Percentiles rank a stretch among this genome's conserved stretches.
Conservation (phyloP, 2,888 invertebrate genomes). For the Tricholauxania praeusta region DNA sequence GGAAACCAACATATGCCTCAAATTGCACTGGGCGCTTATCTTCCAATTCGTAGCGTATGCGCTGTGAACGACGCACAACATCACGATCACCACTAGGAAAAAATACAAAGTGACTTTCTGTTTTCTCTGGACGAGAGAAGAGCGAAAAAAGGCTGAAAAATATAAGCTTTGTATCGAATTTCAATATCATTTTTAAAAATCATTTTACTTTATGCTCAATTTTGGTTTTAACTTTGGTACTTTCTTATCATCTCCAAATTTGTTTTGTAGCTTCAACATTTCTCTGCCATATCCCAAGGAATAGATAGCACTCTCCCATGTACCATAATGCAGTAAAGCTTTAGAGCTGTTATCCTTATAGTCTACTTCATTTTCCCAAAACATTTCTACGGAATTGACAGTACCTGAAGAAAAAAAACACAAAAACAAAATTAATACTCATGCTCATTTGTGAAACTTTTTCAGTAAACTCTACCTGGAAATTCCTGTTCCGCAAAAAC, state of each 20-base stretch:
- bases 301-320: slow-evolving; percentile 45
- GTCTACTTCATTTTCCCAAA: slow-evolving; percentile 40
- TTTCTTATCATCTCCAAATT: slow-evolving; percentile 32
- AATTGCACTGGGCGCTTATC: slow-evolving; percentile 81
- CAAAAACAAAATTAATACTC: background rate
- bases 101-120: slow-evolving; percentile 67
- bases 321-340: slow-evolving; percentile 42
- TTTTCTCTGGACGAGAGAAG: background rate
- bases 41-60: slow-evolving; percentile 74
- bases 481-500: slow-evolving; percentile 44
- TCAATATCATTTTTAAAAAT: background rate
- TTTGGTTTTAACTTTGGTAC: slow-evolving; percentile 40
- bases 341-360: slow-evolving; percentile 41
- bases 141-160: background rate
- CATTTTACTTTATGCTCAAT: slow-evolving; percentile 38
- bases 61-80: slow-evolving; percentile 81
- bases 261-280: slow-evolving; percentile 26
- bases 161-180: background rate
- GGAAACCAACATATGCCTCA: slow-evolving; percentile 75
- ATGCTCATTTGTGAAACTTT: background rate
- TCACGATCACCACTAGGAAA: slow-evolving; percentile 85
- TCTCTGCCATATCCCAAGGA: slow-evolving; percentile 39
- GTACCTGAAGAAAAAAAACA: slow-evolving; percentile 40
- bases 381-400: slow-evolving; percentile 47
- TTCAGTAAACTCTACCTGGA: slow-evolving; percentile 37